Evolutionary conservation across 2,113 vertebrate genomes (phyloP), one percentile per base, ranked within the genome.

Genomic region (Epinephelus cyanopodus): DNA sequence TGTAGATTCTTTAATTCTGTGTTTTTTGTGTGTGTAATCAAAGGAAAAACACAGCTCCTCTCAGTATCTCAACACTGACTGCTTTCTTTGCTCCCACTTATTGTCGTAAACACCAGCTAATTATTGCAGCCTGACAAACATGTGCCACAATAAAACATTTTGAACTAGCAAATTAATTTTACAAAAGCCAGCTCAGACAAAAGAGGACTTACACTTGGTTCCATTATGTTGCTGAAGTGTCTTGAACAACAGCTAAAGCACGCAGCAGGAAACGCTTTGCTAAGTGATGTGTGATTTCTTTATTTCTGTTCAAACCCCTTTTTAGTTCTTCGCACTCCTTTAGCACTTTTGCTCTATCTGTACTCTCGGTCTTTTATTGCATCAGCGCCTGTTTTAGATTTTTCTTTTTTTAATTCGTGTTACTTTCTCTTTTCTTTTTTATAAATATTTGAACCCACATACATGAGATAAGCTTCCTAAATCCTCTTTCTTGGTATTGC

Each of bases 201-300:
- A 68, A 66, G 29, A 29, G 57, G 54, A 3, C 29, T 5, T 23
- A 62, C 13, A 6, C 29, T 57, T 74, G 11, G 39, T 64, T 60
- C 1, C 33, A 70, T 45, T 60, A 75, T 76, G 66, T 53, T 80
- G 29, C 65, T 37, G 27, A 73, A 33, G 57, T 79, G 74, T 39
- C 5, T 60, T 62, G 37, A 80, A 72, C 42, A 78, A 57, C 47
- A 45, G 48, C 62, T 72, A 63, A 76, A 71, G 42, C 18, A 21
- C 18, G 57, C 54, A 74, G 68, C 21, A 80, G 70, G 52, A 69
- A 56, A 15, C 18, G 6, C 47, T 68, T 68, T 33, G 47, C 52
- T 3, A n/a, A 33, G 17, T 7, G 23, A 57, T 57, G 62, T 61
- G 58, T 14, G 42, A 83, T 66, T 81, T 67, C 23, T 27, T 70